phyloP scores from a whole-genome alignment of 2,113 vertebrate species.

The Phyllopteryx taeniolatus region DNA sequence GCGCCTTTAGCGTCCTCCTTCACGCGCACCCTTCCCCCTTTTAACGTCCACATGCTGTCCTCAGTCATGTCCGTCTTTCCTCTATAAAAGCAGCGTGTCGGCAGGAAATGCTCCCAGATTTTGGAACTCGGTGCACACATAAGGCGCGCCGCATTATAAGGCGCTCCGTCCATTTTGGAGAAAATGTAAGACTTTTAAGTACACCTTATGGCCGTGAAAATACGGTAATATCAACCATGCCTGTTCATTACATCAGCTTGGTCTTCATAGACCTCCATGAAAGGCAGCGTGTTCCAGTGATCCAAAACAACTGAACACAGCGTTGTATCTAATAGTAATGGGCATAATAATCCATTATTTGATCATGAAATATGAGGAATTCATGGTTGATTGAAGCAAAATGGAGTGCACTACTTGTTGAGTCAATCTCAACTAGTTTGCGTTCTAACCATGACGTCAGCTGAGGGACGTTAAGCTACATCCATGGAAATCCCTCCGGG shows the following conservation, averaged over 20 bases:
- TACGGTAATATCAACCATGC: slow-evolving; percentile 13
- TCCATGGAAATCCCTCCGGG: neutral
- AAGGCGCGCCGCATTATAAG: too few species aligned
- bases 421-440: neutral
- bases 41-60: too few species aligned
- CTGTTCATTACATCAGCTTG: slow-evolving; percentile 14
- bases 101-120: too few species aligned
- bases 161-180: too few species aligned
- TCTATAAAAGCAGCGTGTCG: too few species aligned
- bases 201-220: too few species aligned
- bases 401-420: neutral
- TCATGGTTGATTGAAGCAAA: neutral
- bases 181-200: too few species aligned
- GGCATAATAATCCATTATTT: neutral
- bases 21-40: too few species aligned
- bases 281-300: slow-evolving; percentile 29
- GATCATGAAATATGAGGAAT: neutral
- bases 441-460: neutral
- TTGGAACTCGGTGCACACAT: too few species aligned
- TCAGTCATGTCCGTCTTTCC: too few species aligned
- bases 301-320: slow-evolving; percentile 14
- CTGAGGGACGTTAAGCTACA: neutral
- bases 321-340: neutral
- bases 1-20: too few species aligned
- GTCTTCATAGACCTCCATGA: slow-evolving; percentile 37